Evolutionary conservation across 2,888 invertebrate species (phyloP), one percentile per base, ranked within the genome.

Genomic region (Drosophila ezoana): DNA sequence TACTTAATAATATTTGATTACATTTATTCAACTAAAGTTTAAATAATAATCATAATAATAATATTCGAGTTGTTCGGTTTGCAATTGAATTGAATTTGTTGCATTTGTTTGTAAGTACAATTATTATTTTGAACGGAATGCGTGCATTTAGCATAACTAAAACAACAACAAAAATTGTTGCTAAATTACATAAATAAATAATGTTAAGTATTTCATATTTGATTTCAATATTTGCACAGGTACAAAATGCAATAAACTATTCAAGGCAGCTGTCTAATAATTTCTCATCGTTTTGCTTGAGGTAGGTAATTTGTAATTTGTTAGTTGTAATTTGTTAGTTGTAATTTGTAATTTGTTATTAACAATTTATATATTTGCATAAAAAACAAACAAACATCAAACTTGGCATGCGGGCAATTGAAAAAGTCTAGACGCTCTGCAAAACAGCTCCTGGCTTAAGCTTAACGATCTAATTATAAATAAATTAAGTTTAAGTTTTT

Each of bases 71-170:
- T 76, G 79, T 79, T 76, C 65, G 75, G 10, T 35, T 62, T 60
- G 59, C 58, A 65, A 43, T 67, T 60, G 28, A 49, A 45, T 69
- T 71, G 28, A 23, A 48, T 60, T 53, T 58, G 10, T 40, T 52
- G 49, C 13, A 38, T 41, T 14, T 51, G 1, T 23, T 23, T 23
- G 18, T 56, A 75, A 76, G 62, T 68, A 65, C 66, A 75, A 66
- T 58, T 74, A 64, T 58, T 74, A 74, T 59, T 83, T 81, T 84
- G 69, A 89, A 89, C 85, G 88, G 88, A 89, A 88, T 89, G 83
- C 86, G 83, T 56, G 51, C 62, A 61, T 81, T 63, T 40, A 63
- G 28, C 35, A 48, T 49, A 57, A 47, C 32, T 11, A 51, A 28
- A 43, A 14, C 43, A 33, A 28, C 16, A 48, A 40, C 41, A 23